These are phyloP conservation scores for Psilopsiagon aurifrons DNA, from an alignment of 2,113 vertebrate species.

Conservation along the genomic window DNA sequence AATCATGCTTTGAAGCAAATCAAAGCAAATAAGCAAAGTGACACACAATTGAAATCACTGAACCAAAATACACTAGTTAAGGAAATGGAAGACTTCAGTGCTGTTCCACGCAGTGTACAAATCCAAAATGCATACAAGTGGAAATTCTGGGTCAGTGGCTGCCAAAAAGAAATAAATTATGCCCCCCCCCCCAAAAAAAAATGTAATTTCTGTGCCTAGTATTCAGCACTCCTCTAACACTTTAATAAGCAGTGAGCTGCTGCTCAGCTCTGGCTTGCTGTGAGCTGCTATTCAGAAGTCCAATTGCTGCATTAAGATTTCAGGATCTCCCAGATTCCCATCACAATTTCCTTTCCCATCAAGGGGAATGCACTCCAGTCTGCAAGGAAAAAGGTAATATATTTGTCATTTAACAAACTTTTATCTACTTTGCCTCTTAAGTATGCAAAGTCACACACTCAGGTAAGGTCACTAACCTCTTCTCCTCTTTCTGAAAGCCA, in stretches of 20 bases:
- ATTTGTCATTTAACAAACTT: slow-evolving; percentile 43
- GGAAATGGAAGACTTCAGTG: not conserved
- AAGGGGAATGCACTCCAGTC: not conserved
- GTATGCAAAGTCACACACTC: not conserved
- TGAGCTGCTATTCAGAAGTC: not conserved
- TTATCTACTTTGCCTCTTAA: slow-evolving; percentile 23
- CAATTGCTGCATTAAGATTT: slow-evolving; percentile 22
- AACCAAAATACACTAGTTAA: not conserved
- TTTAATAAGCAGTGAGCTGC: not conserved
- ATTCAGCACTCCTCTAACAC: not conserved
- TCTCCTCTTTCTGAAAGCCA: not conserved
- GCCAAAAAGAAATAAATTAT: not conserved
- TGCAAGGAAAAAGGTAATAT: slow-evolving; percentile 18
- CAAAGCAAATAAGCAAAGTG: slow-evolving; percentile 3
- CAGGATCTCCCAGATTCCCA: slow-evolving; percentile 53
- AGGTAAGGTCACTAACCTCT: not conserved
- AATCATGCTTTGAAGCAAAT: not conserved
- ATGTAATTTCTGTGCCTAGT: not conserved
- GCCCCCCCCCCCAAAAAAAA: too few species aligned
- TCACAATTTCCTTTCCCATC: slow-evolving; percentile 48
- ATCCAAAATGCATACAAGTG: not conserved
- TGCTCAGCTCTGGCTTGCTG: not conserved
- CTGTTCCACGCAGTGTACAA: not conserved
- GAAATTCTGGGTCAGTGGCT: not conserved
- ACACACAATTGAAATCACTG: not conserved